Evolutionary conservation across 2,888 invertebrate genomes (phyloP), one percentile per base, ranked within the genome.

Genomic region (Athalia cordata): DNA sequence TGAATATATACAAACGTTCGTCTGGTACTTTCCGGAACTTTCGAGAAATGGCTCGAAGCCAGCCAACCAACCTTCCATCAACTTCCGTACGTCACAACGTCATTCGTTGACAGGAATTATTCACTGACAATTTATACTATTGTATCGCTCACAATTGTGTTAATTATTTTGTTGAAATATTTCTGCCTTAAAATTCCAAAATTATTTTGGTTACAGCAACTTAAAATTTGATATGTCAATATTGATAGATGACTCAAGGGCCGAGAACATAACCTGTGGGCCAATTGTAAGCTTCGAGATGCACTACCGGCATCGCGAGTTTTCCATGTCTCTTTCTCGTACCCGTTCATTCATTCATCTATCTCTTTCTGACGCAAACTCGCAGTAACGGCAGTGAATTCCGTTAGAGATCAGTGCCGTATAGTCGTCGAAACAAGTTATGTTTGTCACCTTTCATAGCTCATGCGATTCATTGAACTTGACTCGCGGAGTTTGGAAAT

Each of bases 1-100:
- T 91, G 90, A 91, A 92, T 92, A 92, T 93, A 92, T 93, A 93
- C 92, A 93, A 93, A 92, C 91, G 92, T 90, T 84, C 83, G 83
- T 83, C 90, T 89, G 92, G 92, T 92, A 92, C 92, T 91, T 92
- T 93, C 93, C 92, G 92, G 93, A 93, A 93, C 92, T 92, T 93
- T 93, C 93, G 92, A 90, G 93, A 93, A 92, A 84, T 85, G 84
- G 81, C 83, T 83, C 83, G 85, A 85, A 83, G 83, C 83, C 84
- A 86, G 82, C 62, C 75, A 75, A 43, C 75, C 50, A 62, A 75
- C 78, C 76, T 83, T 80, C 80, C 64, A 64, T 64, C 72, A 64
- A 79, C 83, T 83, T 85, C 83, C 84, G 86, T 81, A 81, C 75
- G 62, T 75, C 75, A 75, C 75, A 75, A 75, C 75, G 75, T 75